phyloP scores from a whole-genome alignment of 2,113 vertebrate genomes.

The Xiphophorus hellerii region DNA sequence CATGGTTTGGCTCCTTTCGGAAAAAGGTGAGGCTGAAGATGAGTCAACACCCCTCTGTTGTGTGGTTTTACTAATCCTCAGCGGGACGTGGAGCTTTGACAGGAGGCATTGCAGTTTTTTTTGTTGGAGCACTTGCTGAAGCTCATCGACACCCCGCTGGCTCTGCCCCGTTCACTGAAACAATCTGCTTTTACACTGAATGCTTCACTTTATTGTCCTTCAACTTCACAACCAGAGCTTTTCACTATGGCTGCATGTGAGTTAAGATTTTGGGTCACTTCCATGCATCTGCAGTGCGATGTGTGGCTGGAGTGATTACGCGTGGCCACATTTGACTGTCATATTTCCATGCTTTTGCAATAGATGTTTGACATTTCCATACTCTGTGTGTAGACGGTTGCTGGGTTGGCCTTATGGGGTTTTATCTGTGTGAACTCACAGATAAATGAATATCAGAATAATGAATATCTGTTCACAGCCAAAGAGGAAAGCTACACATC shows the following conservation, averaged over 20 bases:
- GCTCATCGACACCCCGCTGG: conserved; percentile 29
- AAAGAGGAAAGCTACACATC: conserved; percentile 45
- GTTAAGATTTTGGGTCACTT: conserved; percentile 11
- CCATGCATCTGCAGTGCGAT: conserved; percentile 37
- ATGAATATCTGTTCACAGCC: conserved; percentile 51
- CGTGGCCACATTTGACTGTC: background rate
- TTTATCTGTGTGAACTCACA: conserved; percentile 46
- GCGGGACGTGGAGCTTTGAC: conserved; percentile 55
- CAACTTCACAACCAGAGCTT: conserved; percentile 55
- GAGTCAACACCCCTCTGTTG: conserved; percentile 27
- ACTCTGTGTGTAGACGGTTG: background rate
- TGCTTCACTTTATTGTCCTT: conserved; percentile 24
- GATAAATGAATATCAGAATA: conserved; percentile 65
- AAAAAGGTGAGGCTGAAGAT: conserved; percentile 25
- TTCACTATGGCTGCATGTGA: background rate
- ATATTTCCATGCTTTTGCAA: background rate
- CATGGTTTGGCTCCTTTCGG: conserved; percentile 16
- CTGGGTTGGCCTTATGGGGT: conserved; percentile 19
- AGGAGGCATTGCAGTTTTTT: conserved; percentile 66
- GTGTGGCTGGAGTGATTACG: conserved; percentile 14
- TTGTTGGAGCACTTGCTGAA: conserved; percentile 45
- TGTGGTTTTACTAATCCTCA: conserved; percentile 37
- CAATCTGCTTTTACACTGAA: conserved; percentile 14
- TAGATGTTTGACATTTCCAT: background rate
- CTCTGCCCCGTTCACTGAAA: conserved; percentile 66